Conservation (phyloP, 2,888 invertebrate species). For the Luperina testacea region DNA sequence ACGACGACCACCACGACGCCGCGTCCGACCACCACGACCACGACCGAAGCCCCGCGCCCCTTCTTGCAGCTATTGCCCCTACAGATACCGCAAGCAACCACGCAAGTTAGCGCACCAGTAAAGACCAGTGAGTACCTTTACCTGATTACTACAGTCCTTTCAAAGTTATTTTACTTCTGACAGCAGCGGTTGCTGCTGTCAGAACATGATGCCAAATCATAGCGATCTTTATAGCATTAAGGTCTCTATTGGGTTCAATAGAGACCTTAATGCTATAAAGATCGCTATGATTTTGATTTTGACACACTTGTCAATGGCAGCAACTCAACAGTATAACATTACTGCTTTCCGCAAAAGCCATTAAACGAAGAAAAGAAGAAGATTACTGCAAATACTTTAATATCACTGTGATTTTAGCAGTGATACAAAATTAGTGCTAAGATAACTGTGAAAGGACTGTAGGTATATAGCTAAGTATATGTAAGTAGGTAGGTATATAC, state of each 20-base stretch:
- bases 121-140: constrained; percentile 75
- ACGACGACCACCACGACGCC: constrained; percentile 76
- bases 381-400: not conserved
- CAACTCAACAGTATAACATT: too few species aligned
- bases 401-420: not conserved
- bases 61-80: constrained; percentile 87
- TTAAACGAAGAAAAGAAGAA: too few species aligned
- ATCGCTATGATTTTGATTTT: not conserved
- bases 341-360: too few species aligned
- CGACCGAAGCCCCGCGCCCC: constrained; percentile 77
- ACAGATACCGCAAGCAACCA: constrained; percentile 72
- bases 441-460: not conserved
- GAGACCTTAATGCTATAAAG: not conserved
- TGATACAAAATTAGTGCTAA: not conserved
- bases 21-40: constrained; percentile 73
- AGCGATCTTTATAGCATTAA: too few species aligned
- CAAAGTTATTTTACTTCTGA: not conserved
- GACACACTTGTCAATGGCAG: not conserved
- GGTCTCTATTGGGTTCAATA: too few species aligned
- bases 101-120: constrained; percentile 70
- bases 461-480: not conserved
- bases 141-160: not conserved
- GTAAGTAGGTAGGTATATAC: not conserved
- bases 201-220: too few species aligned
- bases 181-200: too few species aligned